A percentile compares a stretch with the other conserved stretches of the same genome.
phyloP scores from a whole-genome alignment of 2,113 vertebrate species.

The Microcebus murinus region DNA sequence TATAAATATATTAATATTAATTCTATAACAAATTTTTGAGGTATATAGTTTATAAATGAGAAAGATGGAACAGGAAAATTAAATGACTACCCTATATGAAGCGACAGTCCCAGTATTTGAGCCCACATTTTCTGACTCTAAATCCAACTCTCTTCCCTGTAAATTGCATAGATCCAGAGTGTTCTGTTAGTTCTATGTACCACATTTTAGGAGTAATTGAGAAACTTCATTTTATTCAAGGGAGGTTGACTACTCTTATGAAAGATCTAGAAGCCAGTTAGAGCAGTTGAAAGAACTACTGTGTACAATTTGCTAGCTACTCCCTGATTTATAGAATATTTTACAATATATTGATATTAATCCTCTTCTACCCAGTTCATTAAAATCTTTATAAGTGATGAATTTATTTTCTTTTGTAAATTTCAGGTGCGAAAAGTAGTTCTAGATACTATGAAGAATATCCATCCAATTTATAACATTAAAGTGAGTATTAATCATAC shows the following conservation, averaged over 20 bases:
- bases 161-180: not conserved
- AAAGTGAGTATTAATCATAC: slow-evolving; percentile 88
- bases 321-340: not conserved
- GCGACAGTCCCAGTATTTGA: not conserved
- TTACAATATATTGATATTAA: not conserved
- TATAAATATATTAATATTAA: not conserved
- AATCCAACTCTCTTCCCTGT: not conserved
- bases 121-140: not conserved
- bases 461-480: slow-evolving; percentile 99
- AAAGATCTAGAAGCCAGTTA: not conserved
- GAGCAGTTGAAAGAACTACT: not conserved
- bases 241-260: not conserved
- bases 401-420: slow-evolving; percentile 57
- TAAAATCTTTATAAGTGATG: slow-evolving; percentile 14
- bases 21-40: slow-evolving; percentile 14
- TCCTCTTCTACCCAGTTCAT: not conserved
- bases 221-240: not conserved
- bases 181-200: not conserved
- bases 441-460: slow-evolving; percentile 98
- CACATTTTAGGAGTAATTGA: not conserved
- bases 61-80: not conserved
- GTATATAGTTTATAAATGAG: not conserved
- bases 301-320: not conserved
- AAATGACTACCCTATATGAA: not conserved
- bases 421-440: slow-evolving; percentile 96